Conservation (phyloP, 1,140 invertebrate species). For the Drosophila simulans region DNA sequence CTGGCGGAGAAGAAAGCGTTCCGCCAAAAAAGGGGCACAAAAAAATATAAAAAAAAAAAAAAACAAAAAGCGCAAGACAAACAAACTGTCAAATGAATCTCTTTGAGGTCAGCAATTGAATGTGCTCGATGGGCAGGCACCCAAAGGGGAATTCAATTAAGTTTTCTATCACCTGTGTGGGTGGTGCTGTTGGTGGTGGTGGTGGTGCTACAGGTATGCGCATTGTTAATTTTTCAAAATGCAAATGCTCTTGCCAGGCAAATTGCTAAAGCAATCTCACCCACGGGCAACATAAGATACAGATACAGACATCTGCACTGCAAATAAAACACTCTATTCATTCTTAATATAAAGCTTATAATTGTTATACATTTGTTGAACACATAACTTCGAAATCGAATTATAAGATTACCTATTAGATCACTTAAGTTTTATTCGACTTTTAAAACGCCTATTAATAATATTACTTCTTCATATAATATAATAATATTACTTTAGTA, state of each 20-base stretch:
- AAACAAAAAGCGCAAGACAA: conserved; percentile 15
- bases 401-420: no score
- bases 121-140: conserved; percentile 25
- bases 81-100: conserved; percentile 36
- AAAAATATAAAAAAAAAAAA: background rate
- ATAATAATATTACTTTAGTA: no score
- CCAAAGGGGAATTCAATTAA: conserved; percentile 35
- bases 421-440: no score
- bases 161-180: conserved; percentile 28
- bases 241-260: conserved; percentile 28
- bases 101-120: conserved; percentile 67
- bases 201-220: conserved; percentile 23
- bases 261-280: conserved; percentile 15
- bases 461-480: no score
- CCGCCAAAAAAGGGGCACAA: conserved; percentile 43
- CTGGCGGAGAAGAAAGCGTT: conserved; percentile 67
- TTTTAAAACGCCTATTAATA: no score
- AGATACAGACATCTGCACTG: conserved; percentile 5
- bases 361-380: no score
- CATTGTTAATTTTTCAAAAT: conserved; percentile 48
- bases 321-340: background rate
- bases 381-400: no score
- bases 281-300: conserved; percentile 4
- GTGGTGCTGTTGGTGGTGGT: conserved; percentile 18
- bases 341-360: no score